Evolutionary conservation across 2,888 invertebrate genomes (phyloP), one percentile per base, ranked within the genome.

Genomic region (Zootermopsis nevadensis): DNA sequence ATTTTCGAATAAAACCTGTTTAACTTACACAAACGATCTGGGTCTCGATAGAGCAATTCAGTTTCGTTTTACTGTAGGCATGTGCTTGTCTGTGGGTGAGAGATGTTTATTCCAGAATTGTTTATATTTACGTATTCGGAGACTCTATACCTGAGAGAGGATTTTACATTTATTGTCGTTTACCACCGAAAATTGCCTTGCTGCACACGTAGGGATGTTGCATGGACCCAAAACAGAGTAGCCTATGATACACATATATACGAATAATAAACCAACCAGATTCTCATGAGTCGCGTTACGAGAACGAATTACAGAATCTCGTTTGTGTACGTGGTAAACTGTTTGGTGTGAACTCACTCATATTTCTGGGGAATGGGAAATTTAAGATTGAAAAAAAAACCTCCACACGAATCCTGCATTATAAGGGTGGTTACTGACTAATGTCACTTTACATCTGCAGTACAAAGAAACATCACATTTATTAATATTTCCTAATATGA

Each of bases 281-380:
- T 31, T 30, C 69, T 33, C 69, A 22, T 33, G 69, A 69, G 69
- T 12, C 27, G 22, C 33, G 33, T 69, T 69, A 33, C 33, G 24
- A 30, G 69, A 69, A 69, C 69, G 33, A 69, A 69, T 69, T 69
- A 69, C 69, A n/a, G 31, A 69, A 69, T 69, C 33, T 10, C 33
- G 15, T 33, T 19, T 69, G 19, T 69, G 33, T 69, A 31, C 31
- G 69, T 22, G n/a, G 8, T 48, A 15, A 12, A 48, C 8, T 15
- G 15, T 15, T 48, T 8, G 48, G 24, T 60, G n/a, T 27, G 27
- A 60, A 60, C n/a, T 60, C 60, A n/a, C 27, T 27, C 60, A n/a
- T 27, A 27, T 27, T 27, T 12, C 60, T 27, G 27, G 27, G 60
- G n/a, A 60, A n/a, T 4, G n/a, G 60, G 60, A 27, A 27, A 8